These are phyloP conservation scores for Brachypodius melanocephalos DNA, from an alignment of 2,113 vertebrate genomes.

Conservation along the genomic window DNA sequence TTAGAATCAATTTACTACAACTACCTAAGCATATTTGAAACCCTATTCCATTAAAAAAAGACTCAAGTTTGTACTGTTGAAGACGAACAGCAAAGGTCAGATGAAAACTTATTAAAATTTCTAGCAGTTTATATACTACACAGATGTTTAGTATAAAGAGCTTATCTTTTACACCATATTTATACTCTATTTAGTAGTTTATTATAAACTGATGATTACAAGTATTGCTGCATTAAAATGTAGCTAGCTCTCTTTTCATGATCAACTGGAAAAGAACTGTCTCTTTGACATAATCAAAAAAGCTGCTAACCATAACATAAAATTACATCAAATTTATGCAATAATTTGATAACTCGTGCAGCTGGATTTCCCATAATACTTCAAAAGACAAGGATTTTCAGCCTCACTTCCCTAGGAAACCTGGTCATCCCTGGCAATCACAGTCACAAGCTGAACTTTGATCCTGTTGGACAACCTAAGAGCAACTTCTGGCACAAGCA, in stretches of 20 bases:
- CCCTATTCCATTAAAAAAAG: not conserved
- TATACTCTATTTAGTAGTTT: not conserved
- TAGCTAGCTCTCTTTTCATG: not conserved
- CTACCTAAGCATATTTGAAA: not conserved
- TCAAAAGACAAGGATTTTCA: not conserved
- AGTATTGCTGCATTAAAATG: not conserved
- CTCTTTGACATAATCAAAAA: not conserved
- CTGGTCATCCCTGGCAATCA: not conserved
- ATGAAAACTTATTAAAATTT: not conserved
- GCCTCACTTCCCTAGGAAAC: not conserved
- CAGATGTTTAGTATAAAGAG: not conserved
- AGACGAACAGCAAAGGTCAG: not conserved
- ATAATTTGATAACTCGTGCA: not conserved
- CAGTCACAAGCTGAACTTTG: not conserved
- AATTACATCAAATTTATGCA: not conserved
- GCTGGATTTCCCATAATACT: not conserved
- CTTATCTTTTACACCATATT: not conserved
- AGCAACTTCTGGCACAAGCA: not conserved
- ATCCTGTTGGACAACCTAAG: not conserved
- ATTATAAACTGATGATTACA: not conserved
- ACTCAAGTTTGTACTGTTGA: not conserved
- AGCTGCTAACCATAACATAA: not conserved
- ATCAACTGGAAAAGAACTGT: not conserved
- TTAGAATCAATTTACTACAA: not conserved
- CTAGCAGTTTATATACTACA: not conserved